Percentiles rank a stretch among this genome's conserved stretches.
phyloP scores from a whole-genome alignment of 2,888 invertebrate species.

The Xestobium rufovillosum region DNA sequence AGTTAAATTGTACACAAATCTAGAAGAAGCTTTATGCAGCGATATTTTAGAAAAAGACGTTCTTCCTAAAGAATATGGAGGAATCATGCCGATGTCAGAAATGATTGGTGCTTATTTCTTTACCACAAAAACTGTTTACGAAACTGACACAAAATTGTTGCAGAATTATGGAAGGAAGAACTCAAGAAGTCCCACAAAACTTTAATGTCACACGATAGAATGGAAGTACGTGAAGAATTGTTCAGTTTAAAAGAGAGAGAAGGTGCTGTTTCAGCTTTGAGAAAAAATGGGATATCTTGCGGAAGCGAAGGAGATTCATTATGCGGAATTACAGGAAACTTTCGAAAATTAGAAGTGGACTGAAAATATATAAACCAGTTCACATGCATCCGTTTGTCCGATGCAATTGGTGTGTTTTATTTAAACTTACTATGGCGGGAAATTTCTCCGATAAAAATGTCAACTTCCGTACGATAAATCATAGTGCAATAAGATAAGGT shows the following conservation, averaged over 20 bases:
- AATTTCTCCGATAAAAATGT: too few species aligned
- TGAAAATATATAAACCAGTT: too few species aligned
- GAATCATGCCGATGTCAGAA: slow-evolving; percentile 71
- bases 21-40: slow-evolving; percentile 49
- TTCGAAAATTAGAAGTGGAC: slow-evolving; percentile 71
- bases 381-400: too few species aligned
- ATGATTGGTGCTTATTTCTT: slow-evolving; percentile 59
- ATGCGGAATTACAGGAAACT: slow-evolving; percentile 66
- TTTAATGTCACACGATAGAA: slow-evolving; percentile 59
- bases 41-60: slow-evolving; percentile 41
- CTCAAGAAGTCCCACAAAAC: slow-evolving; percentile 52
- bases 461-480: too few species aligned
- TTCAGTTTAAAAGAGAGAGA: slow-evolving; percentile 65
- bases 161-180: slow-evolving; percentile 65
- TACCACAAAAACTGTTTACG: slow-evolving; percentile 4
- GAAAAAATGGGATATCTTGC: slow-evolving; percentile 49
- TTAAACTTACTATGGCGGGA: too few species aligned
- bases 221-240: slow-evolving; percentile 60
- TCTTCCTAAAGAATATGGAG: slow-evolving; percentile 76
- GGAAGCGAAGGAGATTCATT: slow-evolving; percentile 59
- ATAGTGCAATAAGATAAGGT: too few species aligned
- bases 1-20: slow-evolving; percentile 55
- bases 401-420: too few species aligned
- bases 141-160: slow-evolving; percentile 13
- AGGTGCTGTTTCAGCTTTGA: slow-evolving; percentile 67